A percentile compares a stretch with the other conserved stretches of the same genome.
Conservation (phyloP, 2,888 invertebrate species). For the Drosophila meridiana region DNA sequence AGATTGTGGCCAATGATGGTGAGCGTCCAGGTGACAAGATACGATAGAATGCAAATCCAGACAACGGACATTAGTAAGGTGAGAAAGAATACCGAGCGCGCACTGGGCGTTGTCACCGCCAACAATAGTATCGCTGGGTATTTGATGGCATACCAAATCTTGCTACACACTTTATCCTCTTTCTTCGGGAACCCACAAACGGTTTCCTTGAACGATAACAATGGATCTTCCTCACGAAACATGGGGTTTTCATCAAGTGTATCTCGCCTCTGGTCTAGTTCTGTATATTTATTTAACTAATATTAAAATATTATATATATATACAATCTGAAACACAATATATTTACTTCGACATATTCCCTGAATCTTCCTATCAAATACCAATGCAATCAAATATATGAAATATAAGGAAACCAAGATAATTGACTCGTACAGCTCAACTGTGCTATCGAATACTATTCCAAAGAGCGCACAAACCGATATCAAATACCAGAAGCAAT, state of each 20-base stretch:
- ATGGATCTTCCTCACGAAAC: slow-evolving; percentile 91
- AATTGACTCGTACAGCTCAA: slow-evolving; percentile 25
- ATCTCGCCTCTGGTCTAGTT: not conserved
- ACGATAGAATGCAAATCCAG: slow-evolving; percentile 95
- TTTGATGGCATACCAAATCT: slow-evolving; percentile 49
- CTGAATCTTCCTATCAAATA: slow-evolving; percentile 43
- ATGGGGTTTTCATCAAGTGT: slow-evolving; percentile 88
- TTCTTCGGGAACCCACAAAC: slow-evolving; percentile 30
- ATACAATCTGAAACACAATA: not conserved
- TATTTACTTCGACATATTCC: slow-evolving; percentile 26
- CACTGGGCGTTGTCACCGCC: slow-evolving; percentile 89
- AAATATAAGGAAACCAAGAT: slow-evolving; percentile 30
- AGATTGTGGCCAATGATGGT: slow-evolving; percentile 91
- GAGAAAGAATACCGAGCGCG: slow-evolving; percentile 87
- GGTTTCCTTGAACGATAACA: slow-evolving; percentile 89
- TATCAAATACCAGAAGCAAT: slow-evolving; percentile 49
- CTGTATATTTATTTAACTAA: slow-evolving; percentile 20
- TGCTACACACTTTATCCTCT: not conserved
- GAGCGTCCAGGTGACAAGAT: slow-evolving; percentile 97
- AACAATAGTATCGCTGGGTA: slow-evolving; percentile 52
- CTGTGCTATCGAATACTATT: slow-evolving; percentile 25
- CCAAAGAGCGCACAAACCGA: slow-evolving; percentile 27
- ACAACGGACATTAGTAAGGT: slow-evolving; percentile 95
- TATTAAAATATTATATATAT: not conserved
- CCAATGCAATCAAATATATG: slow-evolving; percentile 26